Evolutionary conservation across 2,888 invertebrate species (phyloP).

Genomic region (Esperia sulphurella): DNA sequence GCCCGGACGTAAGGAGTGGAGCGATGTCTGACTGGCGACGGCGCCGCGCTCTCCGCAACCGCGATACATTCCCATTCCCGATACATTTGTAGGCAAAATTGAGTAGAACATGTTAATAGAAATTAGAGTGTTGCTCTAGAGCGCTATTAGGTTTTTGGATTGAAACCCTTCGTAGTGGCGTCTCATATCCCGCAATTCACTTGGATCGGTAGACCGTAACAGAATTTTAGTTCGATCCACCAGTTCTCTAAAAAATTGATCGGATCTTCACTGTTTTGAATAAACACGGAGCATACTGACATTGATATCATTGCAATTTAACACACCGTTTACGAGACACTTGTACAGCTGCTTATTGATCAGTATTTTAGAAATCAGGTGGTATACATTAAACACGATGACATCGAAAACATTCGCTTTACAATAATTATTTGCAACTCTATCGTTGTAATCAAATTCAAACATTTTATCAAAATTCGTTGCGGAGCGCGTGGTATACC

Average conservation of each 20-base stretch:
- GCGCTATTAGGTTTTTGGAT: not conserved
- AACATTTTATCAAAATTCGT: conserved; percentile 20
- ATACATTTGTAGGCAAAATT: not conserved
- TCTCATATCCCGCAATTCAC: not conserved
- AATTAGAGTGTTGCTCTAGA: conserved; percentile 1
- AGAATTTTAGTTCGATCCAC: conserved; percentile 1
- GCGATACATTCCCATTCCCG: conserved; percentile 13
- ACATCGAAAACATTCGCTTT: conserved; percentile 3
- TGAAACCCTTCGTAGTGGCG: conserved; percentile 2
- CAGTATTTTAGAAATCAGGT: conserved; percentile 7
- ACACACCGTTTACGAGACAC: no score
- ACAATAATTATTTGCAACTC: conserved; percentile 5
- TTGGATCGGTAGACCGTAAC: not conserved
- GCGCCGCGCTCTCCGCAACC: conserved; percentile 58
- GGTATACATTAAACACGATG: not conserved
- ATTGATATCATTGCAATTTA: no score
- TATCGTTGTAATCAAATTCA: not conserved
- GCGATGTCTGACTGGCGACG: conserved; percentile 53
- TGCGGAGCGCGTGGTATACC: conserved; percentile 70
- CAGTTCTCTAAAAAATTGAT: conserved; percentile 5
- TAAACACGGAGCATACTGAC: no score
- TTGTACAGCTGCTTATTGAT: not conserved
- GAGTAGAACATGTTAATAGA: not conserved
- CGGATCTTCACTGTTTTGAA: not conserved
- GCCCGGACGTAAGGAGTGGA: conserved; percentile 87